These are phyloP conservation scores for Jordanella pulchra DNA, from an alignment of 2,797 vertebrate species.

Conservation along the genomic window DNA sequence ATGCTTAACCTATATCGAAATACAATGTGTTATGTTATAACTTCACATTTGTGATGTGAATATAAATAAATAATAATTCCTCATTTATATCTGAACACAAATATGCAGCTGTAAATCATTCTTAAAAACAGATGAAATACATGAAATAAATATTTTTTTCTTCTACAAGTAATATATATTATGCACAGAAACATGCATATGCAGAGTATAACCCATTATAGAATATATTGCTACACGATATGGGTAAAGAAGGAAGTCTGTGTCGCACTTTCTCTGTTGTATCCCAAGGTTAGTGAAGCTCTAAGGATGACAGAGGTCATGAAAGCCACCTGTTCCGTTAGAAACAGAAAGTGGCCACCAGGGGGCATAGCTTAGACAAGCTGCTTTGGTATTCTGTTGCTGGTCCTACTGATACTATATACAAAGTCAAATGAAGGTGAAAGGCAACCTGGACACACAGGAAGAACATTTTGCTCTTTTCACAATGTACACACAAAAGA, in stretches of 20 bases:
- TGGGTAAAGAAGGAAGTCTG: not conserved
- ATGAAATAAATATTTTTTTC: not conserved
- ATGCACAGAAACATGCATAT: not conserved
- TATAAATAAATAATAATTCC: not conserved
- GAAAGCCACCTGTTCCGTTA: constrained; percentile 35
- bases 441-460: constrained; percentile 29
- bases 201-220: not conserved
- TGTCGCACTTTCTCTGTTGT: not conserved
- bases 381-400: constrained; percentile 17
- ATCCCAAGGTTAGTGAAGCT: constrained; percentile 4
- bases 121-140: not conserved
- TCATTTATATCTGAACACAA: not conserved
- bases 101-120: not conserved
- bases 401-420: constrained; percentile 20
- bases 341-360: constrained; percentile 41
- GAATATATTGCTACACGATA: not conserved
- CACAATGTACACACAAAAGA: fast-evolving
- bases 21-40: not conserved
- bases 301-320: constrained; percentile 10
- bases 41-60: not conserved
- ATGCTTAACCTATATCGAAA: not conserved
- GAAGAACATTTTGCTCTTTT: not conserved
- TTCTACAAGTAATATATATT: not conserved
- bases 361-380: constrained; percentile 51
- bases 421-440: constrained; percentile 78